Base-by-base conservation (phyloP, 2,888 invertebrate genomes). In the Hypsopygia costalis region DNA sequence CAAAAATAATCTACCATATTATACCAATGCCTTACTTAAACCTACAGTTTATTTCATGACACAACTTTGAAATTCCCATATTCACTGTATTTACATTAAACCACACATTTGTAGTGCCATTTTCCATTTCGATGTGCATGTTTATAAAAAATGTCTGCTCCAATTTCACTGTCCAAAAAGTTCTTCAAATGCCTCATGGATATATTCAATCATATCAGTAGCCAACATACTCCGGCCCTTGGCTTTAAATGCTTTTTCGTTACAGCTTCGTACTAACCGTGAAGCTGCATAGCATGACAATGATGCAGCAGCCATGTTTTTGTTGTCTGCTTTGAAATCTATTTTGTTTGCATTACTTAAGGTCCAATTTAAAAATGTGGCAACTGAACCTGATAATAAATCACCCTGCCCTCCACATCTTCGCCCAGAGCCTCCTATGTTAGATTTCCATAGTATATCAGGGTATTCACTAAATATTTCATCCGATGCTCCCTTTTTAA, bases 351-450 rank as follows among this genome's bases (percentile, higher is more conserved):
- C 52, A 49, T 71, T 70, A 9, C 44, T 44, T 44, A 92, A 65
- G 0, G 92, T 92, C 98, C 98, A 99, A 69, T 92, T 91, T 51
- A 94, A 90, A 74, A 98, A 97, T 28, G 94, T 93, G 1, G 96
- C 94, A 55, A 97, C 81, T 0, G 95, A 91, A 3, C 99, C 99
- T 32, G 96, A 93, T 3, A 99, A 79, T 11, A 99, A 72, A 73
- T 99, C 99, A 0, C 99, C 99, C 81, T 99, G 99, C 0, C 99
- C 99, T 4, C 99, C 99, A 81, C 98, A 99, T 34, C 99, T 90
- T 44, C 99, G 90, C 0, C 94, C 93, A 11, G 97, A 96, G 1
- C 98, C 98, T 31, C 93, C 92, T n/a, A 77, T 68, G 29, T 90
- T 87, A 63, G 91, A 92, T 12, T 88, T 83, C 64, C 93, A 87